Base-by-base conservation (phyloP, 2,797 vertebrate genomes). In the Thunnus albacares region DNA sequence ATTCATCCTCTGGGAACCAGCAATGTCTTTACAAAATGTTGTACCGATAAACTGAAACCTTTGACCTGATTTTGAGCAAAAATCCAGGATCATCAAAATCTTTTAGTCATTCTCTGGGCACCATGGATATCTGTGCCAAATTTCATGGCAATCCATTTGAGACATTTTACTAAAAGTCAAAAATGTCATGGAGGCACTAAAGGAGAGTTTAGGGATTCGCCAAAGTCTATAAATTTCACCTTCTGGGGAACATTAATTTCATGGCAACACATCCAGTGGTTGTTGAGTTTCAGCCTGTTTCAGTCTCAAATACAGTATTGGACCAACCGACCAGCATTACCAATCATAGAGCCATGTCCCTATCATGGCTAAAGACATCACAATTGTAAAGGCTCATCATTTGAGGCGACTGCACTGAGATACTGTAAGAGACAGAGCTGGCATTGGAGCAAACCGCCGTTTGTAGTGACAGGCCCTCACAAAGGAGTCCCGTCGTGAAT, bases 401-500 rank as follows among this genome's bases (percentile, higher is more conserved):
- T 41, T 64, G 77, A 80, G 55, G 33, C 47, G 45, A 82, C 78
- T 72, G 52, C 22, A 65, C 49, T 81, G 47, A 73, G 51, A 73
- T 81, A 63, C 65, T 71, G 56, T 76, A 71, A 71, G 60, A 85
- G 71, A 84, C 82, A 76, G 77, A 66, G 63, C 82, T 93, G 93
- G 91, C 92, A 91, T 64, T 43, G 80, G 57, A 75, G 82, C 81
- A 77, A 90, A 80, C 85, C 81, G 85, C 71, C 80, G 62, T 91
- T 85, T 80, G 90, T 84, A 83, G 71, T 84, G 83, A 83, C 87
- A 77, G 88, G 45, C 76, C 69, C 73, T 81, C 74, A 90, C 85
- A 88, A 89, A 93, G 86, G 84, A 86, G 86, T 87, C 90, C 92
- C 77, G 20, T 86, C 61, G 87, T 79, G 91, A 92, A 87, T 94